These are phyloP conservation scores for Colostygia pectinataria DNA, from an alignment of 2,888 invertebrate species.

Conservation along the genomic window DNA sequence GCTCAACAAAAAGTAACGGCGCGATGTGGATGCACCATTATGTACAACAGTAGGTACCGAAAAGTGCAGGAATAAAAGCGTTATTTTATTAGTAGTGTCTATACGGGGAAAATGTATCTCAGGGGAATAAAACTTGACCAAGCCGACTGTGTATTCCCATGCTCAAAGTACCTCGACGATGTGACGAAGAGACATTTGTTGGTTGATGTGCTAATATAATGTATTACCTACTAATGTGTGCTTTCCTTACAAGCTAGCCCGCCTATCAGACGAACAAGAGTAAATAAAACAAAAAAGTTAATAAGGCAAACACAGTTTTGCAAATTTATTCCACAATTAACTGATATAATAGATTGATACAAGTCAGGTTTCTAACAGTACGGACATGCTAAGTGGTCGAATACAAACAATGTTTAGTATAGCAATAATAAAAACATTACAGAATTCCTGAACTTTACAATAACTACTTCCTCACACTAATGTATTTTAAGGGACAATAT, in stretches of 20 bases:
- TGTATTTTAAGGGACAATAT: constrained; percentile 75
- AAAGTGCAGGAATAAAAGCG: too few relatives aligned
- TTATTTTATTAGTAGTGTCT: too few relatives aligned
- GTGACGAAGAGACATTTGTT: too few relatives aligned
- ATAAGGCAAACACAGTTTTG: constrained; percentile 84
- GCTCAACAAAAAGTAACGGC: too few relatives aligned
- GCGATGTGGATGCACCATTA: too few relatives aligned
- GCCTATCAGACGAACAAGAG: not conserved
- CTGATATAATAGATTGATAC: constrained; percentile 82
- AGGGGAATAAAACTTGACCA: too few relatives aligned
- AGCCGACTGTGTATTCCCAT: too few relatives aligned
- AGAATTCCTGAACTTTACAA: constrained; percentile 80
- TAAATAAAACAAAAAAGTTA: constrained; percentile 39
- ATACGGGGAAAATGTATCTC: too few relatives aligned
- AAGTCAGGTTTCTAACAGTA: constrained; percentile 80
- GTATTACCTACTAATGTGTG: too few relatives aligned
- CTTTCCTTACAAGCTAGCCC: not conserved
- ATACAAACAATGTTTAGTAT: constrained; percentile 78
- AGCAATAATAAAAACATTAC: constrained; percentile 76
- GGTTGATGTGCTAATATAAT: too few relatives aligned
- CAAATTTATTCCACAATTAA: constrained; percentile 83
- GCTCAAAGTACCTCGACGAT: too few relatives aligned
- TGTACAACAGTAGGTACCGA: too few relatives aligned
- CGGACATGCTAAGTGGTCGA: constrained; percentile 78
- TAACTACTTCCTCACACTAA: constrained; percentile 80